Evolutionary conservation across 2,797 vertebrate genomes (phyloP), one percentile per base, ranked within the genome.

Genomic region (Sebastolobus altivelis): DNA sequence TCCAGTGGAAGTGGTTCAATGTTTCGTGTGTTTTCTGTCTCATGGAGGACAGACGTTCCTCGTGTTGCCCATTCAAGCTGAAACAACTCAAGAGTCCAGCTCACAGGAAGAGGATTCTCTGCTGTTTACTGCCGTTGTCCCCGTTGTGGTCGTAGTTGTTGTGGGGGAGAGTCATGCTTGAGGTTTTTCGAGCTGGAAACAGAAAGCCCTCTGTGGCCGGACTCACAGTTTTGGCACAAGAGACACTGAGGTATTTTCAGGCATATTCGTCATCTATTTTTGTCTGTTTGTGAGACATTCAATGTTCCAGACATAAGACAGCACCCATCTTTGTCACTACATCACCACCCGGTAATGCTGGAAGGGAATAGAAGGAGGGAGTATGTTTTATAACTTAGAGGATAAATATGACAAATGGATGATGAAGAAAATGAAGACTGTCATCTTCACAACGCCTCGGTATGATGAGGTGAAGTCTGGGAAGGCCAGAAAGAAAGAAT

Each of bases 181-280:
- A 81, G 87, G 85, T 87, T 90, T 35, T 89, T 35, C n/a, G 29
- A 71, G 35, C 49, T 29, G 55, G 87, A 92, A 54, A 87, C 80
- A 90, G 60, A 79, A 54, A 38, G 40, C 14, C 22, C 40, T 84
- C 75, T 89, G 84, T 77, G 85, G 87, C 62, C 8, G 6, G 65
- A 74, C 46, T 65, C 33, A 31, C 70, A 65, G 69, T 76, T 46
- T 79, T 70, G 79, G 78, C 76, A 80, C 31, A 10, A 31, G 72
- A 80, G 70, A 78, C 70, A 60, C 3, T 61, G 69, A 87, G 80
- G 75, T 78, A 73, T 82, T 91, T 83, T 77, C 59, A 65, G 73
- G 9, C 43, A 25, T 84, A 77, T 81, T 83, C 4, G 4, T 79
- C 22, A 61, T 88, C 60, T 81, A 59, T 80, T 87, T 89, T 65